Conservation (phyloP, 2,113 vertebrate genomes). For the Dicerorhinus sumatrensis region DNA sequence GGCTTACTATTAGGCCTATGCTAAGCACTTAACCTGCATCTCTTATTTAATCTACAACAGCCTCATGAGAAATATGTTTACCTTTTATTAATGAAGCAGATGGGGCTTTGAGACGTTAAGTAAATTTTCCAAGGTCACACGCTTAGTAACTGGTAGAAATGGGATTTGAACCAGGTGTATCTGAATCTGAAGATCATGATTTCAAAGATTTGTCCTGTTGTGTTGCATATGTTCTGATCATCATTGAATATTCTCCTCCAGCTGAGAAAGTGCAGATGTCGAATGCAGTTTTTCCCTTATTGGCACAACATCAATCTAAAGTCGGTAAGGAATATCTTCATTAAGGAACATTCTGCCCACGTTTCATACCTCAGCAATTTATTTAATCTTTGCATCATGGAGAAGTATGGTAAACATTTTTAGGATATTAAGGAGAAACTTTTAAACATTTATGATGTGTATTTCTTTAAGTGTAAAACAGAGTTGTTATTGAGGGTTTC, state of each 20-base stretch:
- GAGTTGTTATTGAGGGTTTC: neutral
- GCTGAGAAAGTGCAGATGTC: neutral
- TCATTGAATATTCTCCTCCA: neutral
- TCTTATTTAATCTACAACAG: neutral
- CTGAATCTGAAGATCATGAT: neutral
- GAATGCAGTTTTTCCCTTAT: neutral
- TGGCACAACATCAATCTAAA: conserved; percentile 4
- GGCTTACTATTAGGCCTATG: neutral
- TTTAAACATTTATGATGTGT: neutral
- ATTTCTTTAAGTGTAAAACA: neutral
- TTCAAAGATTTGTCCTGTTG: neutral
- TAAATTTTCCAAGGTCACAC: neutral
- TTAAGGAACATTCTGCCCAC: neutral
- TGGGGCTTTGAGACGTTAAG: neutral
- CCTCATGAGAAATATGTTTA: neutral
- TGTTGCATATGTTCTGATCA: neutral
- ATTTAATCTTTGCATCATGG: neutral
- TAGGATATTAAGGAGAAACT: neutral
- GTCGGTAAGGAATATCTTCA: neutral
- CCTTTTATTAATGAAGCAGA: conserved; percentile 37
- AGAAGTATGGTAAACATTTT: neutral
- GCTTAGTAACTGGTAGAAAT: neutral
- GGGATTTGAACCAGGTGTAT: neutral
- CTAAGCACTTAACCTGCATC: neutral
- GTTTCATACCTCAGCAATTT: neutral